Base-by-base conservation (phyloP, 2,113 vertebrate species). In the Pelvicachromis taeniatus region DNA sequence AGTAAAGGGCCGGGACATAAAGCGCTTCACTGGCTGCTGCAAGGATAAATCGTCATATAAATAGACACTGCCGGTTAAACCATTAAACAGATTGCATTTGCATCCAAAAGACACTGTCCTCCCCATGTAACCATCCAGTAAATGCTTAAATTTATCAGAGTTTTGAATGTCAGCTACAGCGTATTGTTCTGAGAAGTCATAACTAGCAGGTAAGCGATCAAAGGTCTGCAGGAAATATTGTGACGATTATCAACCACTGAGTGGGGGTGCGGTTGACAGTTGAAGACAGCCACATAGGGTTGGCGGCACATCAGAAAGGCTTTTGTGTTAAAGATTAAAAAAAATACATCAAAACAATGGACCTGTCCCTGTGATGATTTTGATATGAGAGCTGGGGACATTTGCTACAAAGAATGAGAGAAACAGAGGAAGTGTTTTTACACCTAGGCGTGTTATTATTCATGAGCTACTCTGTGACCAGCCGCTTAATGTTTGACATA, bases 281-380 rank as follows among this genome's bases (percentile, higher is more conserved):
- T 91, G 80, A 90, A 85, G 73, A 54, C 17, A 84, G 59, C 83
- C 79, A 63, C 78, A 77, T 11, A 80, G 53, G 82, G 83, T 89
- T 87, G 87, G 83, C 77, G 17, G 77, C 84, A 73, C 82, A 86
- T 89, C 87, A 87, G 77, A 80, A 65, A 58, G 77, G 77, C 86
- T 93, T 94, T 93, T 90, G 87, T 92, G 85, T 87, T 80, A 3
- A 63, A 92, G 90, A 92, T 94, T 26, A 26, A 26, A 26, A 26
- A 93, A 89, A 87, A 81, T 56, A 45, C 10, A 83, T 14, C 29
- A 79, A 83, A 82, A 85, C 23, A 12, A 88, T 85, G 53, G 85
- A 80, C 85, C 61, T 89, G 84, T 92, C 87, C 87, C 9, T 80
- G 78, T 65, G 80, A 82, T 88, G 83, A 52, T 82, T 83, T 29